Base-by-base conservation (phyloP, 2,113 vertebrate species). In the Anguilla rostrata region DNA sequence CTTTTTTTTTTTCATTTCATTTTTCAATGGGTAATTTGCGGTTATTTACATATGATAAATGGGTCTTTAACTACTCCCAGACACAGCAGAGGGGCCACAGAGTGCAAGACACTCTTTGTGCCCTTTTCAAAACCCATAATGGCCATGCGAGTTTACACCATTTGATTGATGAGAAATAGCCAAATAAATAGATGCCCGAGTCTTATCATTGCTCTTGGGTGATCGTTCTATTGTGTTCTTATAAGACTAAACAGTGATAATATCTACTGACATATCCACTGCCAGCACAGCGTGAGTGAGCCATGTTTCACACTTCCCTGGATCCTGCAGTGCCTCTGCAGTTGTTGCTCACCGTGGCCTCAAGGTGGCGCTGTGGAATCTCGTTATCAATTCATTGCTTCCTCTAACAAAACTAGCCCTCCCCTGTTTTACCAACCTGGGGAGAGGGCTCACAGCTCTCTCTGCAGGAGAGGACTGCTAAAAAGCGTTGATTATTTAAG, bases 1-100 rank as follows among this genome's bases (percentile, higher is more conserved):
- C 6, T 83, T 83, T 83, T 18, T 92, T 92, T 93, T 90, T 91
- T 92, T 89, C 90, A 89, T 93, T 91, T 90, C 82, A 87, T 90
- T 94, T 95, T 95, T 93, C 9, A 46, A 95, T 95, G 92, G 92
- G 92, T 95, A 94, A 94, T 95, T 95, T 95, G 93, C 93, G 91
- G 94, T 94, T 93, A 94, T 95, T 95, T 95, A 94, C 92, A 91
- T 91, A 91, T 90, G 92, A 94, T 93, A 90, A 94, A 92, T 92
- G 90, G 91, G 90, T 89, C 92, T 91, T 91, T 93, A 94, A 94
- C 85, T 80, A 94, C 91, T 87, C 63, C 84, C 92, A 92, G 90
- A 86, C 88, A 90, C 89, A 46, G 3, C 29, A 43, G 78, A 85
- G 83, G 87, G 90, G 89, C 85, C 78, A 83, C 83, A 87, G 87